Percentiles rank a stretch among this genome's conserved stretches.
Evolutionary conservation across 2,797 vertebrate genomes (phyloP).

Genomic region (Darevskia mixta): DNA sequence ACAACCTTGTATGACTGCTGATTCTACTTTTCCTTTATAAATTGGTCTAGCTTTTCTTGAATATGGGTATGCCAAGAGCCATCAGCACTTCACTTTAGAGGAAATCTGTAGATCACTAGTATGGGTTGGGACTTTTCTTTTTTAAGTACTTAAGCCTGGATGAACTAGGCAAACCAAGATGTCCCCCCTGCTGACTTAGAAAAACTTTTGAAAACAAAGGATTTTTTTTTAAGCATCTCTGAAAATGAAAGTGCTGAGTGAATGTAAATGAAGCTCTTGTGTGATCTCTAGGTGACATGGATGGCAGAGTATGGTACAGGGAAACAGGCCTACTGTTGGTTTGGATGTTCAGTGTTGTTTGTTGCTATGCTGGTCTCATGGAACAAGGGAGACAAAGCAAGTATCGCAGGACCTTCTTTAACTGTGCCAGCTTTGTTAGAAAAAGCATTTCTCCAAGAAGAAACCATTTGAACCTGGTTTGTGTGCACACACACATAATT

Average conservation of each 20-base stretch:
- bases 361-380: background rate
- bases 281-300: background rate
- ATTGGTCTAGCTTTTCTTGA: background rate
- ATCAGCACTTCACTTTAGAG: background rate
- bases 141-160: background rate
- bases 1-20: background rate
- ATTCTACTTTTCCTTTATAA: background rate
- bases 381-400: background rate
- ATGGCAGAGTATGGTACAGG: background rate
- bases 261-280: slow-evolving; percentile 1
- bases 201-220: background rate
- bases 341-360: background rate
- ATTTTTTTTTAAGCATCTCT: background rate
- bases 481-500: background rate
- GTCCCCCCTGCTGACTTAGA: too few relatives aligned
- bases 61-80: background rate
- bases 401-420: background rate
- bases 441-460: background rate
- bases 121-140: background rate
- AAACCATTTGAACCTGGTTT: background rate
- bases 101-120: background rate
- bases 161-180: background rate
- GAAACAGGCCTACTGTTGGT: background rate
- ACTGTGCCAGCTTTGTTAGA: background rate
- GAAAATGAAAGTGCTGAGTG: background rate